Evolutionary conservation across 2,888 invertebrate genomes (phyloP).

Genomic region (Holacanthella duospinosa): DNA sequence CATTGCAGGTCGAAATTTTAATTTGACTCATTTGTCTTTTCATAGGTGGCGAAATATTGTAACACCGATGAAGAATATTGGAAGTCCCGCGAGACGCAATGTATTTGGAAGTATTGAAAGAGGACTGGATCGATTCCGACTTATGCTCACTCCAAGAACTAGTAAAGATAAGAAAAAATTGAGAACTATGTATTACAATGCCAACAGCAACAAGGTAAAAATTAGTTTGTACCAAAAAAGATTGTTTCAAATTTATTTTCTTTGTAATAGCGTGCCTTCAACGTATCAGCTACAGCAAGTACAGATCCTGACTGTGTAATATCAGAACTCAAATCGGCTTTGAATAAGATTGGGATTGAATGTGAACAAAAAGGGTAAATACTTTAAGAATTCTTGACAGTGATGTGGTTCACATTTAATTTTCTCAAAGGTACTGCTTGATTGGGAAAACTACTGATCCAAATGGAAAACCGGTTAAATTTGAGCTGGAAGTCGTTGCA

Average conservation of each 20-base stretch:
- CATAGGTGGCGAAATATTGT: conserved; percentile 15
- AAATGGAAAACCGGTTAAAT: conserved; percentile 17
- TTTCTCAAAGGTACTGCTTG: conserved; percentile 25
- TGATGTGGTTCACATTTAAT: not conserved
- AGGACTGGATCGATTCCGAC: conserved; percentile 55
- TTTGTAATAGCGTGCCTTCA: conserved; percentile 27
- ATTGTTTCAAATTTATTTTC: no score
- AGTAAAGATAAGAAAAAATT: conserved; percentile 30
- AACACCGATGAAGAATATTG: conserved; percentile 3
- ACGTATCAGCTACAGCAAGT: conserved; percentile 30
- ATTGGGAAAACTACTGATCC: conserved; percentile 24
- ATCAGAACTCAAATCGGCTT: conserved; percentile 28
- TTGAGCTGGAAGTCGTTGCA: conserved; percentile 36
- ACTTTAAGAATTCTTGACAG: not conserved
- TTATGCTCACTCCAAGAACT: conserved; percentile 56
- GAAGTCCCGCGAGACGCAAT: conserved; percentile 48
- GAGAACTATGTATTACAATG: conserved; percentile 23
- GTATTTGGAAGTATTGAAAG: conserved; percentile 61
- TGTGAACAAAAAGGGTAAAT: conserved; percentile 34
- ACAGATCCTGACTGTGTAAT: conserved; percentile 33
- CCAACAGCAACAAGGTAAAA: conserved; percentile 18
- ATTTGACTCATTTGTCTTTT: no score
- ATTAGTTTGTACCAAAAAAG: no score
- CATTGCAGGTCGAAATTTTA: not conserved
- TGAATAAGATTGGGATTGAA: conserved; percentile 32